Conservation (phyloP, 2,113 vertebrate genomes). For the Marcusenius ussheri region DNA sequence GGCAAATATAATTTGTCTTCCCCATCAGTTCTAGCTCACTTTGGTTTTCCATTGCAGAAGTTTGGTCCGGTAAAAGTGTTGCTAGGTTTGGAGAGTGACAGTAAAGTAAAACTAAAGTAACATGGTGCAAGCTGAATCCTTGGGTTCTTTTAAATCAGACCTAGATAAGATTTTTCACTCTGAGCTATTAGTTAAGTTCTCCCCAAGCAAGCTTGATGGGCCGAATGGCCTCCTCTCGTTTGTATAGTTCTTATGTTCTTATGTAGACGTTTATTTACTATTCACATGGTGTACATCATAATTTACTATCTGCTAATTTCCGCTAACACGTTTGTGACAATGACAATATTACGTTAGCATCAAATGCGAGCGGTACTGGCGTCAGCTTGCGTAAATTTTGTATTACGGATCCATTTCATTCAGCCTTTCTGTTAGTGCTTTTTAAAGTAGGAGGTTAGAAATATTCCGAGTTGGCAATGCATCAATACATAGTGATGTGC, state of each 20-base stretch:
- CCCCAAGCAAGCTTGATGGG: too few relatives aligned
- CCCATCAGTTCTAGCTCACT: background rate
- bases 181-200: too few relatives aligned
- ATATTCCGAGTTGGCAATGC: background rate
- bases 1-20: background rate
- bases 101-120: background rate
- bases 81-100: background rate
- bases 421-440: background rate
- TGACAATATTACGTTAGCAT: background rate
- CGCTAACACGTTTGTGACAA: background rate
- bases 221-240: too few relatives aligned
- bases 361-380: too few relatives aligned
- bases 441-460: background rate
- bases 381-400: background rate
- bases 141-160: too few relatives aligned
- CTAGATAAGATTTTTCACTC: too few relatives aligned
- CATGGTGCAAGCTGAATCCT: too few relatives aligned
- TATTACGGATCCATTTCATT: too few relatives aligned
- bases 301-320: background rate
- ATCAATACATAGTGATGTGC: background rate
- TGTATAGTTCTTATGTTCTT: too few relatives aligned
- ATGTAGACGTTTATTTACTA: background rate
- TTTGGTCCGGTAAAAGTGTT: background rate
- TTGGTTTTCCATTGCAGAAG: background rate
- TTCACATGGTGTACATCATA: background rate